These are phyloP conservation scores for Mycteria americana DNA, from an alignment of 2,797 vertebrate genomes.

Conservation along the genomic window DNA sequence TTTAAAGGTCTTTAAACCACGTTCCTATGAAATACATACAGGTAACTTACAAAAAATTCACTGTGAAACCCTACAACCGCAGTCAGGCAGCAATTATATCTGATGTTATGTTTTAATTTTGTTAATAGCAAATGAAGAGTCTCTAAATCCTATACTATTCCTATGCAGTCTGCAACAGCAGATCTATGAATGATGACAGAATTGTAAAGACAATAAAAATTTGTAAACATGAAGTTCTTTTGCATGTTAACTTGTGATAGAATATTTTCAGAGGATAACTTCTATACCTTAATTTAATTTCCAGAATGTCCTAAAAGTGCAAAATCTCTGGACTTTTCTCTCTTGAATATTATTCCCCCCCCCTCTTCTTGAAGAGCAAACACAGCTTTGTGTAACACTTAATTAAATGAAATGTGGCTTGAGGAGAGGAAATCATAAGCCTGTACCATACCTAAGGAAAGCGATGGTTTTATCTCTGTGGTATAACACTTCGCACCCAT, in stretches of 20 bases:
- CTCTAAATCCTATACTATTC: background rate
- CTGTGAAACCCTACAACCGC: background rate
- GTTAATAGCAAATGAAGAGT: background rate
- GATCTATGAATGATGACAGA: background rate
- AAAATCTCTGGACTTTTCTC: background rate
- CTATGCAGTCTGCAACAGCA: background rate
- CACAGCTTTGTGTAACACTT: background rate
- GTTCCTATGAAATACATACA: background rate
- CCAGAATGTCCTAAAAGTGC: background rate
- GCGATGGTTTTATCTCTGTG: background rate
- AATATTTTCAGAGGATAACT: background rate
- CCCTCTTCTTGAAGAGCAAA: rapidly evolving
- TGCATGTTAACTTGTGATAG: background rate
- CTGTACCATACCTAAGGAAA: background rate
- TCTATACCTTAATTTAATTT: background rate
- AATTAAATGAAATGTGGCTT: background rate
- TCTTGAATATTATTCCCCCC: background rate
- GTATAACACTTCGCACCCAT: background rate
- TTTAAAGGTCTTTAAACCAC: background rate
- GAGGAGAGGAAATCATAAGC: background rate
- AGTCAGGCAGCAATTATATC: background rate
- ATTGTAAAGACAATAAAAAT: background rate
- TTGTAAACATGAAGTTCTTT: background rate
- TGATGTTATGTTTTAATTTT: background rate
- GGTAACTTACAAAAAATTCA: background rate